phyloP scores from a whole-genome alignment of 2,797 vertebrate species.

The Scolopax bukidnonensis region DNA sequence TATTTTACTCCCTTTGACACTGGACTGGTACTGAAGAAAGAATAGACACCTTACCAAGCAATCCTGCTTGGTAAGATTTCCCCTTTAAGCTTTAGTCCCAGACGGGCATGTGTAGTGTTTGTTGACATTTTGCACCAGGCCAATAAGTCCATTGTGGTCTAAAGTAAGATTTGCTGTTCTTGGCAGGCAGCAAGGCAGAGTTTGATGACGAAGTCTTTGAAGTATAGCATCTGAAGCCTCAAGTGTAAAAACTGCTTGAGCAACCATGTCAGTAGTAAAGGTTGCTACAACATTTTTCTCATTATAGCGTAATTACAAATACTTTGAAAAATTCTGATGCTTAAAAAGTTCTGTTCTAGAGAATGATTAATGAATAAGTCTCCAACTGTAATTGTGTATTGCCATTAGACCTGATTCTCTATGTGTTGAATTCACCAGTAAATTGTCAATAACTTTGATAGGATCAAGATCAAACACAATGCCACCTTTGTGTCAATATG shows the following conservation, averaged over 20 bases:
- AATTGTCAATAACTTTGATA: neutral
- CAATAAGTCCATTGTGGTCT: constrained; percentile 43
- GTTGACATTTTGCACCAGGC: constrained; percentile 67
- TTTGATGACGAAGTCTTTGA: constrained; percentile 45
- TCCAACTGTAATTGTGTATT: neutral
- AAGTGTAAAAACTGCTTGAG: constrained; percentile 33
- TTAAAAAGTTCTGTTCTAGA: neutral
- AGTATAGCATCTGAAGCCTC: constrained; percentile 41
- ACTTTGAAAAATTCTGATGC: neutral
- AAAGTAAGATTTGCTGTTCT: constrained; percentile 69
- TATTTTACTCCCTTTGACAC: neutral
- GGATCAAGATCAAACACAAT: neutral
- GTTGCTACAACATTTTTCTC: neutral
- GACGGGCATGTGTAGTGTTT: constrained; percentile 40
- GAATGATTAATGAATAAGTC: neutral
- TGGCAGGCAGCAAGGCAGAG: constrained; percentile 44
- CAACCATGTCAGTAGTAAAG: neutral
- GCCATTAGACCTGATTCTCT: neutral
- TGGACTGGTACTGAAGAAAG: neutral
- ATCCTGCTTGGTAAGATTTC: constrained; percentile 40
- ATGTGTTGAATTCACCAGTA: neutral
- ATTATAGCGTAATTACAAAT: neutral
- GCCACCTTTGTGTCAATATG: neutral
- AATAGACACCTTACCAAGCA: constrained; percentile 18
- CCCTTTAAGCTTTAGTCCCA: constrained; percentile 35